These are phyloP conservation scores for Pogonocichla stellata DNA, from an alignment of 2,113 vertebrate genomes.

Conservation along the genomic window DNA sequence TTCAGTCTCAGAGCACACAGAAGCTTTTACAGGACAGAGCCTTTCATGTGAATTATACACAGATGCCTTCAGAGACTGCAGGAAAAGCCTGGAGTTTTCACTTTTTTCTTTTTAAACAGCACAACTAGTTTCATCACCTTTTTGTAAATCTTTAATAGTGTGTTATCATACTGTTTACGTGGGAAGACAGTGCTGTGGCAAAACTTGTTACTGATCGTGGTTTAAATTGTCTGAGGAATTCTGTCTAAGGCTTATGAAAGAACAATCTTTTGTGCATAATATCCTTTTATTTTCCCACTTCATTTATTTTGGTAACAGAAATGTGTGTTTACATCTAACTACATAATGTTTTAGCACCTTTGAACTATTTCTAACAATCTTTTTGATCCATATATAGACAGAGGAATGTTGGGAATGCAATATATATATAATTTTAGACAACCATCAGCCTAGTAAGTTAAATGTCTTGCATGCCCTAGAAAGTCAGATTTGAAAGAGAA, in stretches of 20 bases:
- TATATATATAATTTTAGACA: neutral
- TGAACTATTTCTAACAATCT: slow-evolving; percentile 18
- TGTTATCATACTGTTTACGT: slow-evolving; percentile 27
- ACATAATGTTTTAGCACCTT: slow-evolving; percentile 20
- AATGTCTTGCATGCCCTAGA: neutral
- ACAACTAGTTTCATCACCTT: neutral
- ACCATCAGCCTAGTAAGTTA: neutral
- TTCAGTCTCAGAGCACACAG: neutral
- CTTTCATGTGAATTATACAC: neutral
- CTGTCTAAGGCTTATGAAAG: slow-evolving; percentile 46
- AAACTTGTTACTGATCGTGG: slow-evolving; percentile 66
- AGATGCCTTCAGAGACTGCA: neutral
- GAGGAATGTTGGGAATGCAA: neutral
- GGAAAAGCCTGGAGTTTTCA: neutral
- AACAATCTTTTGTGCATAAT: slow-evolving; percentile 57
- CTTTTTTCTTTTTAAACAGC: neutral
- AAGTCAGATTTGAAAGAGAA: slow-evolving; percentile 13
- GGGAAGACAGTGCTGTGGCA: slow-evolving; percentile 52
- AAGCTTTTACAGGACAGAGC: neutral
- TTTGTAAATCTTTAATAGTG: neutral
- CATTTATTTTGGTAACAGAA: slow-evolving; percentile 37
- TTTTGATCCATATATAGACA: slow-evolving; percentile 17
- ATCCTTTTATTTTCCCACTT: slow-evolving; percentile 64
- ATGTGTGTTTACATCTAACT: slow-evolving; percentile 21
- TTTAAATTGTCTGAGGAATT: slow-evolving; percentile 70